Conservation (phyloP, 30 jellyfish, hydroid and myxozoan species). For the Mastigias papua region DNA sequence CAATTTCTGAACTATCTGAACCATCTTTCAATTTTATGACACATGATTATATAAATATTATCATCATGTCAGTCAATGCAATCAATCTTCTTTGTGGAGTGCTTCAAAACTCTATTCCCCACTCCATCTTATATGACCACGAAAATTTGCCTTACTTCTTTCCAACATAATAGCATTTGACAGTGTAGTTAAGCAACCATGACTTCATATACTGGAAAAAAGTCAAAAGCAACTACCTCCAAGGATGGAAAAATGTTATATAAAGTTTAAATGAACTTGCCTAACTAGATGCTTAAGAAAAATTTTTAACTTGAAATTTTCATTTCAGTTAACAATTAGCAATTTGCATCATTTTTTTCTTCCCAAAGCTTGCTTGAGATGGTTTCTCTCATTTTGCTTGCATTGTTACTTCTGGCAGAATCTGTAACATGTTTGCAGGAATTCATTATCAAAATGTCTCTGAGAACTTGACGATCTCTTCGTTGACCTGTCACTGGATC, state of each 20-base stretch:
- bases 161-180: not conserved
- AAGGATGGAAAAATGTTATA: not conserved
- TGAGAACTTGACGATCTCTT: slow-evolving; percentile 40
- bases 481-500: slow-evolving; percentile 55
- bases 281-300: not conserved
- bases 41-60: not conserved
- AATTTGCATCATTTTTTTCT: not conserved
- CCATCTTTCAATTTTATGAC: not conserved
- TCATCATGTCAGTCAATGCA: not conserved
- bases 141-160: not conserved
- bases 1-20: not conserved
- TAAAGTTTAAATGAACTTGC: not conserved
- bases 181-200: not conserved
- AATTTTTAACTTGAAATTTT: not conserved
- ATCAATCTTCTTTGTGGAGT: not conserved
- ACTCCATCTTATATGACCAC: not conserved
- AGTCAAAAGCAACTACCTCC: not conserved
- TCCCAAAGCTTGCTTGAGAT: slow-evolving; percentile 7
- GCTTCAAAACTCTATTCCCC: not conserved
- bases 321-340: not conserved
- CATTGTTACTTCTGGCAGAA: not conserved
- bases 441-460: slow-evolving; percentile 41
- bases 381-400: slow-evolving; percentile 8
- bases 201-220: not conserved
- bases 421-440: slow-evolving; percentile 2